A percentile compares a stretch with the other conserved stretches of the same genome.
Conservation (phyloP, 2,888 invertebrate species). For the Tetragonisca angustula region DNA sequence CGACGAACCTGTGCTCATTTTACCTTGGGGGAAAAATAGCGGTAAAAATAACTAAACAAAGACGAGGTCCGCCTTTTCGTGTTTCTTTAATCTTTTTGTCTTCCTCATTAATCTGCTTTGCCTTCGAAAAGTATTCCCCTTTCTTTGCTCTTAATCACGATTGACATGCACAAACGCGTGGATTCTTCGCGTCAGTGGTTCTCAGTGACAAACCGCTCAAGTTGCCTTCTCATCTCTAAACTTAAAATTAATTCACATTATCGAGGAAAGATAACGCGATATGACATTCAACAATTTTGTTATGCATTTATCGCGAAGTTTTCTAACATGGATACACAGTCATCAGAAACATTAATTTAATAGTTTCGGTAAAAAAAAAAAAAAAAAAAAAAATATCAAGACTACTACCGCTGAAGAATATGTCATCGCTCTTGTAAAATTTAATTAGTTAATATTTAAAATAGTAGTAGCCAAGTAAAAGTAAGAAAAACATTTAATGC, state of each 20-base stretch:
- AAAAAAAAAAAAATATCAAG: neutral
- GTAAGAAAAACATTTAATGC: neutral
- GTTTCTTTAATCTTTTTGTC: neutral
- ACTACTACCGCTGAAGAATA: neutral
- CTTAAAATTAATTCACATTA: too few species aligned
- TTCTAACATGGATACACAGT: too few species aligned
- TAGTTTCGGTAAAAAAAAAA: too few species aligned
- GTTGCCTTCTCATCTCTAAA: neutral
- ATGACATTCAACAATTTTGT: too few species aligned
- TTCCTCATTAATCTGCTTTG: neutral
- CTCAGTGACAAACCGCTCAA: constrained; percentile 11
- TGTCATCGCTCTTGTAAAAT: neutral
- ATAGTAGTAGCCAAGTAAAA: too few species aligned
- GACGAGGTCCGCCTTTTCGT: neutral
- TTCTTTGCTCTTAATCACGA: neutral
- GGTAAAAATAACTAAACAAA: constrained; percentile 2
- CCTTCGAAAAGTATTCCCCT: too few species aligned
- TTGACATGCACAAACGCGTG: neutral
- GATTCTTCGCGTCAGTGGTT: constrained; percentile 29
- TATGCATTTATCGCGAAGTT: too few species aligned
- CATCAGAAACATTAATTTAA: too few species aligned
- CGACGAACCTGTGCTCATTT: neutral
- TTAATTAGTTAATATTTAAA: neutral
- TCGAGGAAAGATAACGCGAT: too few species aligned
- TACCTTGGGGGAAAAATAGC: neutral